phyloP scores from a whole-genome alignment of 2,888 invertebrate species.

The Meteorus colon region DNA sequence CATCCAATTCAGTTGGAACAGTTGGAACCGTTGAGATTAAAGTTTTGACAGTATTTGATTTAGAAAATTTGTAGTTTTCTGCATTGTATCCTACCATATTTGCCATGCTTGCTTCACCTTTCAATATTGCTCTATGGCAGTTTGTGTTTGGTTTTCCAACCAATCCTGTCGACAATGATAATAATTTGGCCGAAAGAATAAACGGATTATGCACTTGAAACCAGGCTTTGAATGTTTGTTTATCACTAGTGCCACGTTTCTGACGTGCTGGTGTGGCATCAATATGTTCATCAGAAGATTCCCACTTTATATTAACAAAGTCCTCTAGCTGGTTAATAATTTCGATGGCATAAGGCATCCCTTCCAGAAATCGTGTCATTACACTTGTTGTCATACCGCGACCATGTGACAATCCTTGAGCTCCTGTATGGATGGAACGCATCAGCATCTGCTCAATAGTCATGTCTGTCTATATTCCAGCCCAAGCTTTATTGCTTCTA shows the following conservation, averaged over 20 bases:
- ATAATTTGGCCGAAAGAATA: too few species aligned
- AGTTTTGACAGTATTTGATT: too few species aligned
- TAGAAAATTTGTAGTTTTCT: too few species aligned
- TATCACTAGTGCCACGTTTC: slow-evolving; percentile 37
- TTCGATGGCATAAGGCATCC: slow-evolving; percentile 51
- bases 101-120: too few species aligned
- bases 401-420: slow-evolving; percentile 55
- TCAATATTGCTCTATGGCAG: too few species aligned
- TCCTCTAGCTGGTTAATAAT: slow-evolving; percentile 49
- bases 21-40: too few species aligned
- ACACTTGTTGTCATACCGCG: slow-evolving; percentile 54
- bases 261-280: slow-evolving; percentile 53
- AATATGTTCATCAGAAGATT: slow-evolving; percentile 59
- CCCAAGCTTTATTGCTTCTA: slow-evolving; percentile 56
- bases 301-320: slow-evolving; percentile 50
- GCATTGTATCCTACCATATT: too few species aligned
- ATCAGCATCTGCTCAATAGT: slow-evolving; percentile 64
- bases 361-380: slow-evolving; percentile 52
- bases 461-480: slow-evolving; percentile 58
- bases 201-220: slow-evolving; percentile 26
- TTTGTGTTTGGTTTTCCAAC: too few species aligned
- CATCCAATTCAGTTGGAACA: too few species aligned
- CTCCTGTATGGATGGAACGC: slow-evolving; percentile 57
- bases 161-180: too few species aligned
- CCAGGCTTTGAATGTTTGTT: slow-evolving; percentile 40